Conservation (phyloP, 2,888 invertebrate species). For the Fragum whitleyi region DNA sequence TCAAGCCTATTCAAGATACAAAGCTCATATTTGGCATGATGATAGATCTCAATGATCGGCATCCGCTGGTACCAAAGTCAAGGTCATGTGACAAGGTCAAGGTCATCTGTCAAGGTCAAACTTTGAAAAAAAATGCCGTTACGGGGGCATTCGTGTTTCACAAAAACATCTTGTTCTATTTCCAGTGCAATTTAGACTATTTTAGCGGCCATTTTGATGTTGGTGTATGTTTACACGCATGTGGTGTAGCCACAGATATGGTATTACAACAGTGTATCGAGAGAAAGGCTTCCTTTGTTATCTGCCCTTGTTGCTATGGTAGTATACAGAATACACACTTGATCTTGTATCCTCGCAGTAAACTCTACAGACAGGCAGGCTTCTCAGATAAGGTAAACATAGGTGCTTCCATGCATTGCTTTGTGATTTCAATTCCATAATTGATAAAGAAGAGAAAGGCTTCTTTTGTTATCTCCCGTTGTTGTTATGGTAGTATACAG, state of each 20-base stretch:
- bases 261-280: slow-evolving; percentile 93
- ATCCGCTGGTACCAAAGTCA: too few relatives aligned
- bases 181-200: slow-evolving; percentile 96
- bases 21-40: too few relatives aligned
- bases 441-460: slow-evolving; percentile 91
- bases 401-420: too few relatives aligned
- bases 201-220: slow-evolving; percentile 92
- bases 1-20: too few relatives aligned
- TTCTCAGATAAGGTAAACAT: slow-evolving; percentile 77
- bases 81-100: too few relatives aligned
- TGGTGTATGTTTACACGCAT: slow-evolving; percentile 96
- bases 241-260: slow-evolving; percentile 97
- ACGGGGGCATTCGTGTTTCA: too few relatives aligned
- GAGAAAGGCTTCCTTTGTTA: slow-evolving; percentile 92
- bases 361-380: slow-evolving; percentile 69
- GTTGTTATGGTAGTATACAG: slow-evolving; percentile 96
- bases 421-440: neutral
- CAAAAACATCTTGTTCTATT: too few relatives aligned
- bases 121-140: too few relatives aligned
- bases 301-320: slow-evolving; percentile 98
- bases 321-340: slow-evolving; percentile 93
- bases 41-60: too few relatives aligned
- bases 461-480: slow-evolving; percentile 95
- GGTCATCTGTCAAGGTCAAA: too few relatives aligned
- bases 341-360: slow-evolving; percentile 93